Base-by-base conservation (phyloP, 1,140 invertebrate species). In the Hydropsyche tenuis region DNA sequence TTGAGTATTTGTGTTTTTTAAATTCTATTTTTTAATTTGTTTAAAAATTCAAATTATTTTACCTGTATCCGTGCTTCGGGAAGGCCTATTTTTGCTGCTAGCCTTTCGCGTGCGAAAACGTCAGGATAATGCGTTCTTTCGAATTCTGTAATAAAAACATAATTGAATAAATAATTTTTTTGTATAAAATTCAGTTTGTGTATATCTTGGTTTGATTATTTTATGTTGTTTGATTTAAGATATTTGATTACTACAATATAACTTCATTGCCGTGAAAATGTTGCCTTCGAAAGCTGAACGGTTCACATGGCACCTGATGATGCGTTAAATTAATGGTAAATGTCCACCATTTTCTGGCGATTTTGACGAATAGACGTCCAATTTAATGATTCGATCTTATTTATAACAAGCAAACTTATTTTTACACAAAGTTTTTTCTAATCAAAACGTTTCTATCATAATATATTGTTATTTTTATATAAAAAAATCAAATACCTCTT, bases 41-140 rank as follows among this genome's bases (percentile, higher is more conserved):
- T n/a, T n/a, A 12, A 46, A n/a, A 1, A n/a, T 46, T 2, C 14
- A 14, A 7, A 43, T 46, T 2, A 46, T n/a, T 69, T 88, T 86
- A 94, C 92, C 90, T 99, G 97, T 89, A 99, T 99, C 85, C 97
- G 88, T 30, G 97, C 96, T 87, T 99, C 97, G 11, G 96, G 96
- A 73, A 99, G 89, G 63, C 96, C 94, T 80, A 99, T 99, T 85
- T 98, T 99, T 56, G 93, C 93, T 4, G 97, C 97, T 70, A 99
- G 88, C 80, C 95, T 85, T 84, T 99, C 97, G 73, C 97, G 87
- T 0, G 96, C 96, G 86, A 98, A 99, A 1, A 99, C 97, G 83
- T 98, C 96, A 42, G 96, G 96, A 80, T 94, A 94, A 73, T 86
- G 85, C 0, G 85, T 86, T 69, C 85, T 79, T 77, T 88, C 87